phyloP scores from a whole-genome alignment of 2,888 invertebrate genomes.

The Lamellibrachia satsuma region DNA sequence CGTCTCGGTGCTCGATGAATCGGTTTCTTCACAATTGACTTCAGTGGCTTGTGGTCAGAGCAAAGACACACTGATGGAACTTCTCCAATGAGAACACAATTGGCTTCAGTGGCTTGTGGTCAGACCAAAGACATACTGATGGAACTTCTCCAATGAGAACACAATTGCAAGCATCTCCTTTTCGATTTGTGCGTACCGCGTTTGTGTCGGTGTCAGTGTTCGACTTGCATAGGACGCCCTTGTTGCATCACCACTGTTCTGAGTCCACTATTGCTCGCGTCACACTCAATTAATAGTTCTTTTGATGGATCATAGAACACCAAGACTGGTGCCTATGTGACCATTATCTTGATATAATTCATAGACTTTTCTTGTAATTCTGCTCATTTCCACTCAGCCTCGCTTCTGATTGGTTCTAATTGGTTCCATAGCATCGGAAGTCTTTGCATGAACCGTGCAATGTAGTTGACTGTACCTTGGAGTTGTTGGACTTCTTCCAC shows the following conservation, averaged over 20 bases:
- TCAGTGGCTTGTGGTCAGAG: constrained; percentile 23
- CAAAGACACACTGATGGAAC: not conserved
- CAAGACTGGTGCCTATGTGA: too few species aligned
- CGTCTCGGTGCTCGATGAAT: not conserved
- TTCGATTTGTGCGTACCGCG: constrained; percentile 23
- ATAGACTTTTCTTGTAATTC: too few species aligned
- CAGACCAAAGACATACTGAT: constrained; percentile 21
- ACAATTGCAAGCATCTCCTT: constrained; percentile 20
- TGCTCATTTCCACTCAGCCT: too few species aligned
- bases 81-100: not conserved
- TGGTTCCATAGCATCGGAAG: too few species aligned
- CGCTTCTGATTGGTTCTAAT: too few species aligned
- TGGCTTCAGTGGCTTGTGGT: not conserved
- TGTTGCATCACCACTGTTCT: constrained; percentile 23
- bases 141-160: not conserved
- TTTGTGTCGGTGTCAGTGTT: not conserved
- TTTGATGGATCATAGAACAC: too few species aligned
- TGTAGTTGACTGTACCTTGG: too few species aligned
- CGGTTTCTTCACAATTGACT: constrained; percentile 20
- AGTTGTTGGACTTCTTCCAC: too few species aligned
- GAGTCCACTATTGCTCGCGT: not conserved
- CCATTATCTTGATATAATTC: too few species aligned
- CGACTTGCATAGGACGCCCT: constrained; percentile 14
- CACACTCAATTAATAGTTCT: not conserved
- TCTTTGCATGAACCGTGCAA: too few species aligned